phyloP scores from a whole-genome alignment of 2,113 vertebrate genomes.

The Neodon shergylaensis region DNA sequence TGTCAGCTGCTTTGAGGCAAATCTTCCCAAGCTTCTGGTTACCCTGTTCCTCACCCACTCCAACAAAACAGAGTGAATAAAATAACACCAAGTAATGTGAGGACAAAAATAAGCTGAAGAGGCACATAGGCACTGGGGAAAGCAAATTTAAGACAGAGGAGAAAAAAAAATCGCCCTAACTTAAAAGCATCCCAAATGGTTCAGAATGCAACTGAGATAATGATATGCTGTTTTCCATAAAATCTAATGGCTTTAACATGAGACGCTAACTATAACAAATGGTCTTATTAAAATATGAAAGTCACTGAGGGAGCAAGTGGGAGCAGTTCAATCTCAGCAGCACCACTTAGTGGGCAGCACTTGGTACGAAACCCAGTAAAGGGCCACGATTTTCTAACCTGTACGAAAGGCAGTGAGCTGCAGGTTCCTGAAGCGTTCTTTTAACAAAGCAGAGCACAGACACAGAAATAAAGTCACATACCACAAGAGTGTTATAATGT shows the following conservation, averaged over 20 bases:
- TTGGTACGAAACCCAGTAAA: conserved; percentile 55
- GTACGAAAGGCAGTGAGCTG: conserved; percentile 45
- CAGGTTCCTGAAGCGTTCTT: neutral
- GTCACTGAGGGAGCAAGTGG: neutral
- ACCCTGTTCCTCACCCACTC: conserved; percentile 41
- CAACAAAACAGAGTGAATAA: conserved; percentile 35
- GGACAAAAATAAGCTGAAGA: conserved; percentile 67
- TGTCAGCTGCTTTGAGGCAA: conserved; percentile 59
- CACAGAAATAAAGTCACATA: conserved; percentile 39
- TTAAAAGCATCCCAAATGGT: conserved; percentile 71
- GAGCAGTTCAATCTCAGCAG: conserved; percentile 57
- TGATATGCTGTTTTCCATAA: conserved; percentile 66
- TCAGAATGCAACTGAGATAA: conserved; percentile 76
- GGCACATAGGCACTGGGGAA: neutral
- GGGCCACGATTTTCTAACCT: conserved; percentile 1
- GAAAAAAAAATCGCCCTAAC: conserved; percentile 59
- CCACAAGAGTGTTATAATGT: conserved; percentile 28
- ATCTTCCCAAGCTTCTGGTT: neutral
- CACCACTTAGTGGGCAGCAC: conserved; percentile 44
- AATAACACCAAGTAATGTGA: neutral
- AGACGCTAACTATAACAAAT: conserved; percentile 70
- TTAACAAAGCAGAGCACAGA: neutral
- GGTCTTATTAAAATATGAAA: conserved; percentile 78
- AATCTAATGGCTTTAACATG: conserved; percentile 70
- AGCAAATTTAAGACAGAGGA: conserved; percentile 69